These are phyloP conservation scores for Nestor notabilis DNA, from an alignment of 2,113 vertebrate species.

Conservation along the genomic window DNA sequence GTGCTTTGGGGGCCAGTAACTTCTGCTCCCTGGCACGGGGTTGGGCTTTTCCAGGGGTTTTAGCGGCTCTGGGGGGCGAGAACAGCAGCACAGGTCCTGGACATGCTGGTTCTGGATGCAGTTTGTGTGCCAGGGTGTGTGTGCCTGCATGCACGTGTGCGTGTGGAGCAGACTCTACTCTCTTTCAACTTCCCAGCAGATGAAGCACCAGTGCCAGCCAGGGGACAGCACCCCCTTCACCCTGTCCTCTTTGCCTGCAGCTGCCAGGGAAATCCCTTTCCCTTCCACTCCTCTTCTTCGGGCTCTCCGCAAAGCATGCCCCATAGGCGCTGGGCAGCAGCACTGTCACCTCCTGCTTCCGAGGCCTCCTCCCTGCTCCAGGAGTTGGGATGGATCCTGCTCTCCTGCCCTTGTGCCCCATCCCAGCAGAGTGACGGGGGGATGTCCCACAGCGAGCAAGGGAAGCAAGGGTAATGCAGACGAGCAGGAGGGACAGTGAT, in stretches of 20 bases:
- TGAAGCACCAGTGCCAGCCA: neutral
- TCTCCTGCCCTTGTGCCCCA: neutral
- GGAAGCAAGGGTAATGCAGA: rapidly evolving
- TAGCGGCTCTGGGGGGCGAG: rapidly evolving
- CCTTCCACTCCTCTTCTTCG: neutral
- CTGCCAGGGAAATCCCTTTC: neutral
- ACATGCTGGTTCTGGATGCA: rapidly evolving
- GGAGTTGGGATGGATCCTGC: neutral
- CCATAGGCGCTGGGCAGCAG: rapidly evolving
- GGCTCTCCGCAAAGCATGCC: neutral
- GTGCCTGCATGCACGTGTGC: neutral
- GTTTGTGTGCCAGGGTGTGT: rapidly evolving
- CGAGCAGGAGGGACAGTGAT: neutral
- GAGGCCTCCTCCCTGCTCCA: neutral
- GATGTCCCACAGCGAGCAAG: rapidly evolving
- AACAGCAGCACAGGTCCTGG: neutral
- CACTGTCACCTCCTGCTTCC: neutral
- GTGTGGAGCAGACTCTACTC: neutral
- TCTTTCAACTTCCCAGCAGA: neutral
- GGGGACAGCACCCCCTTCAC: neutral
- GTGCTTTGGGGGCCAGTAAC: neutral
- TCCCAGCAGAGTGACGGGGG: rapidly evolving
- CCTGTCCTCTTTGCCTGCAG: neutral
- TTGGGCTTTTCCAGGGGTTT: neutral
- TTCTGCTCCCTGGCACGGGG: neutral